Base-by-base conservation (phyloP, 2,113 vertebrate species). In the Engraulis encrasicolus region DNA sequence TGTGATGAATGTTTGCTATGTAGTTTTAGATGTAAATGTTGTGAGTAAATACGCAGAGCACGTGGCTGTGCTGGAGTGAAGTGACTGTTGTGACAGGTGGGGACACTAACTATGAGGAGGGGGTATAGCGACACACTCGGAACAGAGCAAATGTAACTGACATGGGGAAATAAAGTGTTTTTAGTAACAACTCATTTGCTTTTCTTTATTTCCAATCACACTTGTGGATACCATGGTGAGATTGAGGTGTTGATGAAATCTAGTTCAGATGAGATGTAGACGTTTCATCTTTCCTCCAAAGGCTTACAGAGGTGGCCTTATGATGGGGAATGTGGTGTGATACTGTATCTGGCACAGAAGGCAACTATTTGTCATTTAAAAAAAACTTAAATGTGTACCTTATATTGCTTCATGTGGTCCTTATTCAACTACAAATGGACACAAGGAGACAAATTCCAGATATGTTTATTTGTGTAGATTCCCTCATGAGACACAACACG, bases 101-200 rank as follows among this genome's bases (percentile, higher is more conserved):
- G 66, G 27, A 74, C 66, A 17, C n/a, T 27, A 31, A 4, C 66
- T 15, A 74, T 31, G 15, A 12, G 66, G 27, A 15, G 66, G 66
- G 11, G 17, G 14, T n/a, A n/a, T n/a, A 34, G 12, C 14, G 12
- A 31, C 66, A 74, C 11, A 36, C 61, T 15, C 31, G 34, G 2
- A 34, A 34, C 27, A 74, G 2, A 34, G 17, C 27, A 74, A 34
- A 34, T 31, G 14, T 14, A 34, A 34, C 11, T 31, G 11, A 18
- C 27, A 31, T 36, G 66, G 66, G 27, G 61, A 14, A 74, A 66
- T 74, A 74, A 66, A 66, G 31, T 74, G 66, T 74, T 74, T 74
- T 74, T 74, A 74, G 27, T 74, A 36, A 74, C 66, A 74, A 31
- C n/a, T n/a, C 2, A 12, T 15, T 74, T 36, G 15, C 31, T 34